Conservation (phyloP, 2,888 invertebrate species). For the Hoplodrina blanda region DNA sequence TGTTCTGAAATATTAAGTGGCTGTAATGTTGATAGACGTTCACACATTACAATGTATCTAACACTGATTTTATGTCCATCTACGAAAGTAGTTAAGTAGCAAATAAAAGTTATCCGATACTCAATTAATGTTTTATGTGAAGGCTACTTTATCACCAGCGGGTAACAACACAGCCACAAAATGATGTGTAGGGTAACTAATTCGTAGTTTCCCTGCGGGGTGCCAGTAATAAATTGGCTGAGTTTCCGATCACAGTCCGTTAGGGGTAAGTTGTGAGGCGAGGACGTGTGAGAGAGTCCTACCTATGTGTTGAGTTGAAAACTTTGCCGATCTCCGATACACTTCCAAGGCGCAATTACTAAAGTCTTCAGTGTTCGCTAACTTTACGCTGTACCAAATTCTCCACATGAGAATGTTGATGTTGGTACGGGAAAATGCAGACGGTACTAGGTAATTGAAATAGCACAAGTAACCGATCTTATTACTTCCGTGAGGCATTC, state of each 20-base stretch:
- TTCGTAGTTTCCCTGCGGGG: constrained; percentile 66
- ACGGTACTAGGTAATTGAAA: not conserved
- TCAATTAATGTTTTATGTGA: constrained; percentile 48
- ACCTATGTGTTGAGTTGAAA: constrained; percentile 69
- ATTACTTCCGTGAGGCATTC: not conserved
- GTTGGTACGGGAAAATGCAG: constrained; percentile 3
- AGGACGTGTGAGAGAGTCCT: constrained; percentile 68
- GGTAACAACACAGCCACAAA: constrained; percentile 50
- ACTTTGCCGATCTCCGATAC: constrained; percentile 71
- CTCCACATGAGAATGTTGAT: constrained; percentile 28
- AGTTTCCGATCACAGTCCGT: constrained; percentile 74
- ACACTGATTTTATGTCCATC: constrained; percentile 1
- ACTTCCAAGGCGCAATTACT: constrained; percentile 70
- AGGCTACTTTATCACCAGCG: constrained; percentile 40
- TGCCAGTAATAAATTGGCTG: constrained; percentile 77
- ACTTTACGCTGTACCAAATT: constrained; percentile 45
- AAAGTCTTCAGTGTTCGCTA: constrained; percentile 59
- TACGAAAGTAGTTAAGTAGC: constrained; percentile 2
- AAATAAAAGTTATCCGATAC: constrained; percentile 35
- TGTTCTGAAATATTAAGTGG: not conserved
- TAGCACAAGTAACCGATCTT: constrained; percentile 9
- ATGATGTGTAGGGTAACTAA: constrained; percentile 69
- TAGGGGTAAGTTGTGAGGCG: constrained; percentile 67
- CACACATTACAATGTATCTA: constrained; percentile 2
- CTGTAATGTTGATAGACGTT: constrained; percentile 8